A percentile compares a stretch with the other conserved stretches of the same genome.
These are phyloP conservation scores for Tupiocoris notatus DNA, from an alignment of 2,888 invertebrate species.

Conservation along the genomic window DNA sequence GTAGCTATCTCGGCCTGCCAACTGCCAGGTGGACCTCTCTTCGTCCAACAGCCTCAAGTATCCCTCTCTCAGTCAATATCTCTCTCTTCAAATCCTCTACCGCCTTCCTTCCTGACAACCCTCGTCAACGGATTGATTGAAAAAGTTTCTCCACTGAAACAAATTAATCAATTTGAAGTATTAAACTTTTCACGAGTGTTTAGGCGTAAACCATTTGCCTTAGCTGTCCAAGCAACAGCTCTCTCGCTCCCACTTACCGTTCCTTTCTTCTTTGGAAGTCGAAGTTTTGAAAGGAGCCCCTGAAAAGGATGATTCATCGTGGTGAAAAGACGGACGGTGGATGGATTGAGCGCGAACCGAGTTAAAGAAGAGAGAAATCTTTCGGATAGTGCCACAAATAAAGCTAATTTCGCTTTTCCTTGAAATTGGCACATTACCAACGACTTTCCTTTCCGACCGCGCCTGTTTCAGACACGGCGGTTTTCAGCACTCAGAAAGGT, in stretches of 20 bases:
- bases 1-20: background rate
- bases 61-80: too few relatives aligned
- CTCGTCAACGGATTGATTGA: slow-evolving; percentile 36
- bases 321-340: background rate
- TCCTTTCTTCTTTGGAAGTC: background rate
- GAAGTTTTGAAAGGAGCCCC: background rate
- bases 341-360: background rate
- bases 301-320: background rate
- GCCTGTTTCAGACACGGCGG: background rate
- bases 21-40: background rate
- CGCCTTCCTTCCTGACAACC: background rate
- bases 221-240: slow-evolving; percentile 27
- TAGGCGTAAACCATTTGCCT: slow-evolving; percentile 34
- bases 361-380: background rate
- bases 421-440: background rate
- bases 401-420: background rate
- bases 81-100: background rate
- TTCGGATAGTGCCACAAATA: background rate
- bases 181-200: slow-evolving; percentile 32
- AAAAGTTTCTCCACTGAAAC: slow-evolving; percentile 24
- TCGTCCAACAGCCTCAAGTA: background rate
- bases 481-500: background rate
- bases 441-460: background rate
- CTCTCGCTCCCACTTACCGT: background rate
- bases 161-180: slow-evolving; percentile 36